phyloP scores from a whole-genome alignment of 2,888 invertebrate species.

The Rotaria socialis region DNA sequence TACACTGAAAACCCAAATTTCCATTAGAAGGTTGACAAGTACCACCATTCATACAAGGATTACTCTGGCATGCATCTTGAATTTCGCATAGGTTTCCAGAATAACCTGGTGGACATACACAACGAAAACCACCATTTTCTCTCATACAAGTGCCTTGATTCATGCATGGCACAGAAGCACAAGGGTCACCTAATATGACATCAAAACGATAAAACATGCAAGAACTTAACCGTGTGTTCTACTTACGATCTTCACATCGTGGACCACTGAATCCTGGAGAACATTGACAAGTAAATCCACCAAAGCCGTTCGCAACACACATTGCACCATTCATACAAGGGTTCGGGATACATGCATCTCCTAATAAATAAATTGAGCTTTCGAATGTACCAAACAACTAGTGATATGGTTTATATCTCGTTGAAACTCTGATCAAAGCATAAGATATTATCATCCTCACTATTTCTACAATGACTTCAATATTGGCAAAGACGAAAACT shows the following conservation, averaged over 20 bases:
- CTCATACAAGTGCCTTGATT: conserved; percentile 47
- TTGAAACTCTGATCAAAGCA: too few relatives aligned
- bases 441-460: too few relatives aligned
- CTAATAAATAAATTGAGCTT: background rate
- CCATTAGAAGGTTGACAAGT: conserved; percentile 12
- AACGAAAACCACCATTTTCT: conserved; percentile 48
- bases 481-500: too few relatives aligned
- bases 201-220: background rate
- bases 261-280: background rate
- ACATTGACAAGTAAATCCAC: conserved; percentile 33
- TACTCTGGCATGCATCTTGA: background rate
- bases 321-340: conserved; percentile 36
- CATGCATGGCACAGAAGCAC: conserved; percentile 34
- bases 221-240: background rate
- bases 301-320: conserved; percentile 16
- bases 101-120: conserved; percentile 48
- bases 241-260: conserved; percentile 37
- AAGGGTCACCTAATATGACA: conserved; percentile 1
- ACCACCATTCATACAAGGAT: conserved; percentile 37
- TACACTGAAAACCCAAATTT: background rate
- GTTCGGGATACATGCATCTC: background rate
- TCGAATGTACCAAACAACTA: too few relatives aligned
- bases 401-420: too few relatives aligned
- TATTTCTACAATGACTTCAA: too few relatives aligned
- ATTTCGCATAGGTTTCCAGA: conserved; percentile 38